Evolutionary conservation across 1,140 invertebrate genomes (phyloP), one percentile per base, ranked within the genome.

Genomic region (Drosophila virilis): DNA sequence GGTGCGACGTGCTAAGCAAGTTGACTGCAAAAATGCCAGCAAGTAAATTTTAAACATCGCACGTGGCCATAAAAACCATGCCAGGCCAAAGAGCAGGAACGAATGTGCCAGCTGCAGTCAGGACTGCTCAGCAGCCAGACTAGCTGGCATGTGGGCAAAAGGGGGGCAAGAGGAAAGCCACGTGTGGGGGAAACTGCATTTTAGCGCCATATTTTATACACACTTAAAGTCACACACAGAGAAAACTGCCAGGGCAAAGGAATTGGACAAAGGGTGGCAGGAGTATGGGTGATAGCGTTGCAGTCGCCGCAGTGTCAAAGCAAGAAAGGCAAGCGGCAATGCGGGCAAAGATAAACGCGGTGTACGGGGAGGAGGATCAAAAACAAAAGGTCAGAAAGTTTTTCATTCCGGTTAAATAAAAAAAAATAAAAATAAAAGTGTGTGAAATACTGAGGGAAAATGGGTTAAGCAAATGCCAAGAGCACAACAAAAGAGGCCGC

Each of bases 161-260:
- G 37, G 6, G 8, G 46, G n/a, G 2, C n/a, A 10, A 43, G 17
- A 8, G 40, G 33, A 2, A 40, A 7, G n/a, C 9, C n/a, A 35
- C 28, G 33, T 17, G n/a, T 7, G 13, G 15, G n/a, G 32, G 32
- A 32, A 73, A 89, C 76, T 88, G 83, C 84, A 88, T 89, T 88
- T 88, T 84, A 83, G 84, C 80, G 83, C 84, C 77, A 88, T 88
- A 88, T 88, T 88, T 88, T 88, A 88, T 88, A 82, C 84, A 88
- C 84, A 88, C 83, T 88, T 88, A 88, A 78, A 89, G 84, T 88
- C 83, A 88, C 73, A 88, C 69, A 83, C 83, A 79, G 74, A 66
- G 37, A 61, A 57, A 70, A 50, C 37, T 48, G 45, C 65, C 43
- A 48, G 32, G 48, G 43, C 37, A 22, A 42, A 42, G 54, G 72